Conservation (phyloP, 2,797 vertebrate genomes). For the Sebastes baramenuke region DNA sequence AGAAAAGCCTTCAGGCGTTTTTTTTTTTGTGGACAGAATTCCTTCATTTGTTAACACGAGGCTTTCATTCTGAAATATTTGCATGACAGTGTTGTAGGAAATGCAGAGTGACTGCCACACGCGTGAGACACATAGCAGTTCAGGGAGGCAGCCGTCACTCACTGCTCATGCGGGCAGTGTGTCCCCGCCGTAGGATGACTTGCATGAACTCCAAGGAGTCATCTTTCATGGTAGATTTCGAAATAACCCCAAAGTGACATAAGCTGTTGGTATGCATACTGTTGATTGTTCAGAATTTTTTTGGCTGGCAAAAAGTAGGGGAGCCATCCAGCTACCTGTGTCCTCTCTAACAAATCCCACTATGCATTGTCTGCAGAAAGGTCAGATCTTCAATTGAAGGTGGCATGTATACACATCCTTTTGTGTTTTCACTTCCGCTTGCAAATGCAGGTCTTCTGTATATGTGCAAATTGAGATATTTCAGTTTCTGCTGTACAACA, state of each 20-base stretch:
- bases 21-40: no score
- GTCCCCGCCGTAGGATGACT: background rate
- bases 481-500: background rate
- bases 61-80: no score
- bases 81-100: no score
- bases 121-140: background rate
- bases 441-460: background rate
- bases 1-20: no score
- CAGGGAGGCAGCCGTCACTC: background rate
- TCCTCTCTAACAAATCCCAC: background rate
- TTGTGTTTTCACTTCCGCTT: background rate
- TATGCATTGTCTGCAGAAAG: background rate
- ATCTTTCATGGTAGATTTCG: background rate
- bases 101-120: background rate
- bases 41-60: no score
- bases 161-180: background rate
- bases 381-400: background rate
- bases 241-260: background rate
- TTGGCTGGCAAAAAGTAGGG: no score
- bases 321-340: background rate
- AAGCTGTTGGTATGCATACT: background rate
- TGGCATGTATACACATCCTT: background rate
- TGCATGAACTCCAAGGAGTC: background rate
- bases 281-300: background rate
- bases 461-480: background rate